Evolutionary conservation across 35 echinoderm and acorn worm species (phyloP).

Genomic region (Apostichopus japonicus): DNA sequence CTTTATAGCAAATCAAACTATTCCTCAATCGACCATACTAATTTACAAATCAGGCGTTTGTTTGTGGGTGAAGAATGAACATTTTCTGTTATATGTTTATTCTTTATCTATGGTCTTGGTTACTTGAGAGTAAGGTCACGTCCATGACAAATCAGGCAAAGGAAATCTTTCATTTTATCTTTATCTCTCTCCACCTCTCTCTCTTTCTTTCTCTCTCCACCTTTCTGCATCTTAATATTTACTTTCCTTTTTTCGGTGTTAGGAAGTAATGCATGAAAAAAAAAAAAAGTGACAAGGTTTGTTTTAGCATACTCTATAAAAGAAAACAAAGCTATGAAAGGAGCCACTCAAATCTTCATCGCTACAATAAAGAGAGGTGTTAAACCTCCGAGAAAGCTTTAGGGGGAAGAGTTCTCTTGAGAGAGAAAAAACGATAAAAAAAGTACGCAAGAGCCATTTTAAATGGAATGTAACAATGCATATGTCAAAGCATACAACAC

Average conservation of each 20-base stretch:
- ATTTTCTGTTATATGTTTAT: neutral
- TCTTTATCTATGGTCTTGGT: neutral
- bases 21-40: slow-evolving; percentile 11
- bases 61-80: neutral
- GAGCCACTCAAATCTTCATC: slow-evolving; percentile 25
- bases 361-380: slow-evolving; percentile 21
- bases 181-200: neutral
- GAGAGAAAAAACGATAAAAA: slow-evolving; percentile 11
- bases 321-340: neutral
- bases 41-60: slow-evolving; percentile 27
- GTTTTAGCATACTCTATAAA: neutral
- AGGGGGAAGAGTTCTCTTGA: neutral
- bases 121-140: slow-evolving; percentile 29
- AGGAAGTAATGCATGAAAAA: slow-evolving; percentile 27
- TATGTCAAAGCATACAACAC: neutral
- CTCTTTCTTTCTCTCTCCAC: too few relatives aligned
- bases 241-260: neutral
- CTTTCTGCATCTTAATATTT: slow-evolving; percentile 14
- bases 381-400: slow-evolving; percentile 47
- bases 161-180: neutral
- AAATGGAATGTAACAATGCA: slow-evolving; percentile 26
- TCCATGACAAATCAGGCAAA: neutral
- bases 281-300: slow-evolving; percentile 27
- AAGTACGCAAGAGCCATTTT: slow-evolving; percentile 4
- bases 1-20: neutral